phyloP scores from a whole-genome alignment of 1,140 invertebrate species.

The Leptinotarsa defecta region DNA sequence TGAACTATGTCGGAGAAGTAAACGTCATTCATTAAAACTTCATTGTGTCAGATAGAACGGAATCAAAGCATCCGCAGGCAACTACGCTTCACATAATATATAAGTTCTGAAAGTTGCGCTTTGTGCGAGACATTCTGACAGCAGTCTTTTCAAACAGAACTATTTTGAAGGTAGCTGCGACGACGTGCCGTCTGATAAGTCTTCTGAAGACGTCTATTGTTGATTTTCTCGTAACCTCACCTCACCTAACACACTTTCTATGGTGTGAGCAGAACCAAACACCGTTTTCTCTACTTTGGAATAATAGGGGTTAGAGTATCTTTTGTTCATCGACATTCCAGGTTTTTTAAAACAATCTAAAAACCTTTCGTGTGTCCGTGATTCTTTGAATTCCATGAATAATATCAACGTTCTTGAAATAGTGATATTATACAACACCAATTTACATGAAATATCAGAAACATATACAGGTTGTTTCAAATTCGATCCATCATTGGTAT shows the following conservation, averaged over 20 bases:
- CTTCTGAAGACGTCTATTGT: background rate
- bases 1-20: slow-evolving; percentile 11
- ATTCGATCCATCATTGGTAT: too few species aligned
- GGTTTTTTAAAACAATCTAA: too few species aligned
- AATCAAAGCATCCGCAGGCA: background rate
- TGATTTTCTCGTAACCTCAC: background rate
- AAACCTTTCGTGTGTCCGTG: too few species aligned
- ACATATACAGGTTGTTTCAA: too few species aligned
- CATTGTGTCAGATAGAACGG: slow-evolving; percentile 1
- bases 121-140: background rate
- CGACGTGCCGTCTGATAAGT: background rate
- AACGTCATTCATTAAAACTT: slow-evolving; percentile 14
- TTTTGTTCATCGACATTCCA: too few species aligned
- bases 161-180: background rate
- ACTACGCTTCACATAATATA: background rate
- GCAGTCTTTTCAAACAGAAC: background rate
- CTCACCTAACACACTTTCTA: background rate
- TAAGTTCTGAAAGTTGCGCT: background rate
- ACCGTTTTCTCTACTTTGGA: too few species aligned
- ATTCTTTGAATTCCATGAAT: too few species aligned
- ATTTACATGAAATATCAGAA: too few species aligned
- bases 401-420: too few species aligned
- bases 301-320: too few species aligned
- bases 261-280: too few species aligned
- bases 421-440: too few species aligned